Base-by-base conservation (phyloP, 2,888 invertebrate genomes). In the Malthinus flaveolus region DNA sequence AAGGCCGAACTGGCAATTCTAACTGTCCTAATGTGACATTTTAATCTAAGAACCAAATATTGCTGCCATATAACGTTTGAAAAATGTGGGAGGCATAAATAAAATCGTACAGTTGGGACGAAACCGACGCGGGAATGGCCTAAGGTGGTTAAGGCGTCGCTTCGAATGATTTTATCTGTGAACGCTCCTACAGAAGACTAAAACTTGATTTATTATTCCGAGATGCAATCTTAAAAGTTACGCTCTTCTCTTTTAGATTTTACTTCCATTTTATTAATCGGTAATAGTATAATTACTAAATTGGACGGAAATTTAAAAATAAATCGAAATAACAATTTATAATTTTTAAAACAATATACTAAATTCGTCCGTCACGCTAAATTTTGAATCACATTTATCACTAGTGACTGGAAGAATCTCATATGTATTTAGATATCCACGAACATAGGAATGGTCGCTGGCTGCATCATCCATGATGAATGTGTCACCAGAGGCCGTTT, bases 181-280 rank as follows among this genome's bases (percentile, higher is more conserved):
- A 73, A 73, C 72, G 70, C 71, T 73, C 69, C 71, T 71, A 70
- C 71, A 75, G 75, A 74, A 75, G 75, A 73, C 75, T 75, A 71
- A 70, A 70, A 70, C 74, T 76, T 77, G 77, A 77, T 77, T 77
- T 77, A 77, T 77, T 75, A 72, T 69, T 62, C 66, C 66, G 66
- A 65, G 77, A 77, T 77, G 75, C 72, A 72, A 77, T 77, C 76
- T 73, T 68, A 70, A 72, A 75, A 75, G 75, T 76, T 74, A 74
- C 73, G 69, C 67, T 73, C 71, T 71, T 68, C 68, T 68, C 65
- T 64, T 68, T 68, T 68, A 69, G 39, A 42, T 23, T 42, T 70
- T 68, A 66, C 68, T 67, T 66, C 64, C 67, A 68, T 68, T 68
- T 68, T 67, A 64, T 69, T 68, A 68, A 68, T 72, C 70, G 66